Evolutionary conservation across 2,113 vertebrate species (phyloP), one percentile per base, ranked within the genome.

Genomic region (Antennarius striatus): DNA sequence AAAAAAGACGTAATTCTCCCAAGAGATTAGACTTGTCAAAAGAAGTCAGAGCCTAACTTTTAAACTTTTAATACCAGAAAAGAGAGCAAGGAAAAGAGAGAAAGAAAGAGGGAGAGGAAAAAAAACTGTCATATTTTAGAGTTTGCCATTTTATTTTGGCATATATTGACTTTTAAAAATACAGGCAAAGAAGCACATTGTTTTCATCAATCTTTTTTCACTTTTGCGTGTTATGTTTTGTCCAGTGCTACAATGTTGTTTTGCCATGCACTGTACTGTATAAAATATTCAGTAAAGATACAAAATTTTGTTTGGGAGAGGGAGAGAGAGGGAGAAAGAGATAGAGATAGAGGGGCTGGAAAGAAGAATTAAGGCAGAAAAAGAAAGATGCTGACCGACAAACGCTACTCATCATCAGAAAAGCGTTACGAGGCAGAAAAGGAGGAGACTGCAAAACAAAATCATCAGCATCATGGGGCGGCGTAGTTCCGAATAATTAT

Each of bases 401-500:
- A 36, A 36, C 32, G 32, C 22, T 22, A 22, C 39, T 40, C 39
- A 40, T 40, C 10, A 40, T 40, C 39, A 40, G 6, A 56, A 39
- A 40, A 8, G 15, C 45, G 39, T 43, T 42, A 9, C 22, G 48
- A 52, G 48, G 3, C 5, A 43, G 8, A 30, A 32, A 3, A 11
- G 10, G 42, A 10, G 10, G 30, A 16, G 28, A 53, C n/a, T 0
- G 1, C 42, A 42, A 45, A 74, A 61, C 64, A 65, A 11, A 15
- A 10, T 12, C 42, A 10, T 45, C 28, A 66, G 61, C 45, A 51
- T 60, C 43, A 3, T 40, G 55, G 16, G 71, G 32, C 17, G 8
- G 53, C 54, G 59, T 57, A 42, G 67, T 69, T 15, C 40, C 17
- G 32, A 65, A 71, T 13, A 50, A 77, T 69, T 51, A 63, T 64